Evolutionary conservation across 2,113 vertebrate species (phyloP).

Genomic region (Percopsis transmontana): DNA sequence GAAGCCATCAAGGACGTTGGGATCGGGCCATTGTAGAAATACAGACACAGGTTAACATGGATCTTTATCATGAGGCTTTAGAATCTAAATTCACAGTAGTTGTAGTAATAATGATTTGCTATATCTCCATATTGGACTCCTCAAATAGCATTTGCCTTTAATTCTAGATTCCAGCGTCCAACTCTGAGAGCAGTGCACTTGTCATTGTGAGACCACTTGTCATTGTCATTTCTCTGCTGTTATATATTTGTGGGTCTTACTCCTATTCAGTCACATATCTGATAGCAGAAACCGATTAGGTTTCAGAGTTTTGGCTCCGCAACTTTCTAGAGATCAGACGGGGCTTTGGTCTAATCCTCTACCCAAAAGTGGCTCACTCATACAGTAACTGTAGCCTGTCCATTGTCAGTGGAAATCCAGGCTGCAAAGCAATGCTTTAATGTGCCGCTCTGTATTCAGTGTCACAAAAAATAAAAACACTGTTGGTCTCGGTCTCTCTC

Average conservation of each 20-base stretch:
- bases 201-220: neutral
- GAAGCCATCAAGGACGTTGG: too few relatives aligned
- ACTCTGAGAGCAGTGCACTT: too few relatives aligned
- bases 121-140: too few relatives aligned
- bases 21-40: too few relatives aligned
- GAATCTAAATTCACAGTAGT: too few relatives aligned
- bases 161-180: too few relatives aligned
- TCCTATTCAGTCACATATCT: neutral
- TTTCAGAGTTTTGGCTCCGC: conserved; percentile 1
- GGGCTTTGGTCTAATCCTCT: conserved; percentile 39
- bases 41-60: too few relatives aligned
- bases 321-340: neutral
- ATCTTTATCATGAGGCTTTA: too few relatives aligned
- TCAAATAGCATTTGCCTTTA: too few relatives aligned
- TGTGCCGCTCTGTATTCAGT: conserved; percentile 44
- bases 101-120: too few relatives aligned
- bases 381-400: conserved; percentile 38
- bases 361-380: conserved; percentile 25
- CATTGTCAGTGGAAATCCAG: conserved; percentile 43
- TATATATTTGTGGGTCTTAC: neutral
- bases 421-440: conserved; percentile 55
- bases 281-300: conserved; percentile 7
- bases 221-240: neutral
- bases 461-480: conserved; percentile 62
- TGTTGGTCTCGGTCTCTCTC: neutral